A percentile compares a stretch with the other conserved stretches of the same genome.
phyloP scores from a whole-genome alignment of 1,140 invertebrate species.

The Drosophila lacteicornis region DNA sequence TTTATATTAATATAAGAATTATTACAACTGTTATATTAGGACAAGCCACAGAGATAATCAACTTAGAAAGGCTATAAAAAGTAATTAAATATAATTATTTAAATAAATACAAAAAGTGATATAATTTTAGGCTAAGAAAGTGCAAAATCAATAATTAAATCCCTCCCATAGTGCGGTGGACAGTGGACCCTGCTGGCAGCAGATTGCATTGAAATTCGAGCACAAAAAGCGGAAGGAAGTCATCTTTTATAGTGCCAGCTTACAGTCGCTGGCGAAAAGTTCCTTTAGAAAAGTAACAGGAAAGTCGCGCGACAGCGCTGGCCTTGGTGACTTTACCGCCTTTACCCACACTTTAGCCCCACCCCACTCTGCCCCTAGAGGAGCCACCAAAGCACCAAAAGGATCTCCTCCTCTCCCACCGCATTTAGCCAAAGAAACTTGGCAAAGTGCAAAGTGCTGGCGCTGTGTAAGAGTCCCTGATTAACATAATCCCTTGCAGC shows the following conservation, averaged over 20 bases:
- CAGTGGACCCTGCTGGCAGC: slow-evolving; percentile 30
- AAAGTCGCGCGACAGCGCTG: slow-evolving; percentile 47
- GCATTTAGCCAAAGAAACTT: slow-evolving; percentile 53
- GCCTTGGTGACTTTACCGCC: slow-evolving; percentile 72
- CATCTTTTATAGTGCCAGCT: slow-evolving; percentile 80
- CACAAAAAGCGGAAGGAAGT: slow-evolving; percentile 67
- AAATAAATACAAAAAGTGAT: too few relatives aligned
- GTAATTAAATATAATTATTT: too few relatives aligned
- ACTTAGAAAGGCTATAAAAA: too few relatives aligned
- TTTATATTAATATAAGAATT: too few relatives aligned
- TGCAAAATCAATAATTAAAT: neutral
- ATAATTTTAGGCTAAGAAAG: too few relatives aligned
- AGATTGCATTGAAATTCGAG: slow-evolving; percentile 77
- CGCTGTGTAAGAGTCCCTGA: slow-evolving; percentile 62
- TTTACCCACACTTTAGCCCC: neutral
- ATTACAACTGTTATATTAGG: too few relatives aligned
- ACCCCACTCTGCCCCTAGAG: neutral
- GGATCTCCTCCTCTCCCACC: neutral
- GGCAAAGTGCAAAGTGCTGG: slow-evolving; percentile 74
- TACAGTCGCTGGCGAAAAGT: slow-evolving; percentile 60
- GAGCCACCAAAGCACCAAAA: slow-evolving; percentile 3
- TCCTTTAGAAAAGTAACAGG: slow-evolving; percentile 54
- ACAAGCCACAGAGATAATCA: too few relatives aligned
- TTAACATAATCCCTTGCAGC: slow-evolving; percentile 78
- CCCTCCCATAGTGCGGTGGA: slow-evolving; percentile 5